A percentile compares a stretch with the other conserved stretches of the same genome.
These are phyloP conservation scores for Mystacides longicornis DNA, from an alignment of 2,888 invertebrate genomes.

Conservation along the genomic window DNA sequence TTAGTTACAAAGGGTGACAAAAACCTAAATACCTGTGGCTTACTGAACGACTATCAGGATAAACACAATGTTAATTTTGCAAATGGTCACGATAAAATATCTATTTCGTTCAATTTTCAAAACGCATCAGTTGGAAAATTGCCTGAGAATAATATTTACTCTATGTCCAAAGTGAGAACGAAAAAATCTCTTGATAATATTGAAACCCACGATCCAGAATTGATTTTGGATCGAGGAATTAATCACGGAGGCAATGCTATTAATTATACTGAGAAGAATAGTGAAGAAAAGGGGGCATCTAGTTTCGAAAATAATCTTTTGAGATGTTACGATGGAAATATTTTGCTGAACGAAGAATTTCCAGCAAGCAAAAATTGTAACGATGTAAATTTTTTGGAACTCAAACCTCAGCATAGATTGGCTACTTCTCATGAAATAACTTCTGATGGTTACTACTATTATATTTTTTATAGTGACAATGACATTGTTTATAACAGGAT, in stretches of 20 bases:
- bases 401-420: conserved; percentile 56
- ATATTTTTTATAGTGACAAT: conserved; percentile 83
- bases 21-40: conserved; percentile 68
- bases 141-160: conserved; percentile 28
- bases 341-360: conserved; percentile 65
- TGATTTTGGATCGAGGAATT: conserved; percentile 63
- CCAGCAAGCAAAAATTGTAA: conserved; percentile 61
- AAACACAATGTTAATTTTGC: conserved; percentile 55
- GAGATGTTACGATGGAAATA: conserved; percentile 68
- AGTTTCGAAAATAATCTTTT: conserved; percentile 74
- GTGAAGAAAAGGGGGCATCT: conserved; percentile 63
- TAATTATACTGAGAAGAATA: conserved; percentile 45
- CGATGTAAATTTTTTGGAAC: conserved; percentile 61
- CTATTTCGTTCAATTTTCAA: conserved; percentile 29
- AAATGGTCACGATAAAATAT: conserved; percentile 51
- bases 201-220: conserved; percentile 26
- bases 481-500: conserved; percentile 72
- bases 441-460: conserved; percentile 79
- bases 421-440: conserved; percentile 62
- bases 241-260: conserved; percentile 68
- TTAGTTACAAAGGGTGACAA: conserved; percentile 75
- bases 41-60: conserved; percentile 61
- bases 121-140: conserved; percentile 26
- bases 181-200: conserved; percentile 4
- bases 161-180: not conserved